Evolutionary conservation across 53 echinoderm and acorn worm species (phyloP).

Genomic region (Henricia sp.): DNA sequence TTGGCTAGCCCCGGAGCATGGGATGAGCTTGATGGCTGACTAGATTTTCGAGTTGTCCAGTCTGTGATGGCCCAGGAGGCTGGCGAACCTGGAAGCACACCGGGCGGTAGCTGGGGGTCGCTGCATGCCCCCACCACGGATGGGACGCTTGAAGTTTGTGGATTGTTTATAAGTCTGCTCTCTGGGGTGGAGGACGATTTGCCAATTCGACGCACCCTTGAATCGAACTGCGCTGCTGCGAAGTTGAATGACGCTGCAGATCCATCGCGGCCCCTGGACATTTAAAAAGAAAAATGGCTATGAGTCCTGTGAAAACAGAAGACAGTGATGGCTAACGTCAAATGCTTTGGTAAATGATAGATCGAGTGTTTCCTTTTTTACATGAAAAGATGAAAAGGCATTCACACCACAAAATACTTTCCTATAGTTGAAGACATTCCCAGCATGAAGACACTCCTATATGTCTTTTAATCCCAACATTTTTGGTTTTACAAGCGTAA

Average conservation of each 20-base stretch:
- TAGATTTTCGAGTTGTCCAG: neutral
- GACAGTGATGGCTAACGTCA: too few species aligned
- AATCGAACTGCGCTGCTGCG: neutral
- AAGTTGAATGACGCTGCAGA: neutral
- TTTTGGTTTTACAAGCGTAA: too few species aligned
- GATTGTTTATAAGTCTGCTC: neutral
- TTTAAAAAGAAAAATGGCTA: too few species aligned
- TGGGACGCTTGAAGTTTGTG: neutral
- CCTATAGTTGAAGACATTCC: too few species aligned
- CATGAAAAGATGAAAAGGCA: too few species aligned
- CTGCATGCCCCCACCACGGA: neutral
- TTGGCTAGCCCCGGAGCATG: neutral
- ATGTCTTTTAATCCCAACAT: too few species aligned
- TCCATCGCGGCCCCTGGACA: too few species aligned
- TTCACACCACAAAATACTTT: too few species aligned
- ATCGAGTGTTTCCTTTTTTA: too few species aligned
- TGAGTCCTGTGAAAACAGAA: too few species aligned
- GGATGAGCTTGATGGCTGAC: neutral
- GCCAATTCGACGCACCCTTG: neutral
- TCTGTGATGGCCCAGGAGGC: neutral
- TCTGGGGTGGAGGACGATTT: neutral
- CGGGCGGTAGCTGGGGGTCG: neutral
- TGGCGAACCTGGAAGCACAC: neutral
- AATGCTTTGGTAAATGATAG: too few species aligned
- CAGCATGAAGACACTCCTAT: too few species aligned